These are phyloP conservation scores for Misgurnus mizolepis DNA, from an alignment of 2,113 vertebrate species.

Conservation along the genomic window DNA sequence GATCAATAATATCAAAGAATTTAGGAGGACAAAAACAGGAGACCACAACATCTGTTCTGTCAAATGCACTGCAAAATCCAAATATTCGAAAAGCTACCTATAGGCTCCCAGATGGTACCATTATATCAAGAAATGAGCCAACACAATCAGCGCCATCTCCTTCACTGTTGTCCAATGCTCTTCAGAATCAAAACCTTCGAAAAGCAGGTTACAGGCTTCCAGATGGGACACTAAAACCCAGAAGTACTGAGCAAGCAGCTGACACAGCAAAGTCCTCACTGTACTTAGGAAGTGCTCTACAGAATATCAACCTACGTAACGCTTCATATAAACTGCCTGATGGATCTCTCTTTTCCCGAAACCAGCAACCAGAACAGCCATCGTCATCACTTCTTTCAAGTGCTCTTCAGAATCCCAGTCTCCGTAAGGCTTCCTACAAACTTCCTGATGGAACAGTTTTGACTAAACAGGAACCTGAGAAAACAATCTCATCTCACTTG, in stretches of 20 bases:
- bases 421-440: slow-evolving; percentile 65
- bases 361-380: slow-evolving; percentile 42
- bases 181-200: slow-evolving; percentile 65
- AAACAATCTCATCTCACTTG: slow-evolving; percentile 62
- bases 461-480: slow-evolving; percentile 44
- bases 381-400: slow-evolving; percentile 48
- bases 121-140: slow-evolving; percentile 47
- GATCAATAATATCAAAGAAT: slow-evolving; percentile 34
- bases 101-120: slow-evolving; percentile 55
- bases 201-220: slow-evolving; percentile 63
- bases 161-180: slow-evolving; percentile 58
- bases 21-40: slow-evolving; percentile 37
- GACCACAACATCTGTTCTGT: slow-evolving; percentile 41
- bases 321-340: slow-evolving; percentile 69
- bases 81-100: slow-evolving; percentile 55
- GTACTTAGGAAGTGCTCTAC: slow-evolving; percentile 66
- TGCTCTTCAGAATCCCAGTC: slow-evolving; percentile 64
- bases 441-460: slow-evolving; percentile 59
- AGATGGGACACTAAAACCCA: slow-evolving; percentile 53
- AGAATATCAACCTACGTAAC: slow-evolving; percentile 67
- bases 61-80: slow-evolving; percentile 58
- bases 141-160: slow-evolving; percentile 38
- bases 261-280: slow-evolving; percentile 56
- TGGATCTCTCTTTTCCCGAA: slow-evolving; percentile 54
- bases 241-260: slow-evolving; percentile 37